A percentile compares a stretch with the other conserved stretches of the same genome.
phyloP scores from a whole-genome alignment of 2,113 vertebrate genomes.

The Tetraodon nigroviridis region DNA sequence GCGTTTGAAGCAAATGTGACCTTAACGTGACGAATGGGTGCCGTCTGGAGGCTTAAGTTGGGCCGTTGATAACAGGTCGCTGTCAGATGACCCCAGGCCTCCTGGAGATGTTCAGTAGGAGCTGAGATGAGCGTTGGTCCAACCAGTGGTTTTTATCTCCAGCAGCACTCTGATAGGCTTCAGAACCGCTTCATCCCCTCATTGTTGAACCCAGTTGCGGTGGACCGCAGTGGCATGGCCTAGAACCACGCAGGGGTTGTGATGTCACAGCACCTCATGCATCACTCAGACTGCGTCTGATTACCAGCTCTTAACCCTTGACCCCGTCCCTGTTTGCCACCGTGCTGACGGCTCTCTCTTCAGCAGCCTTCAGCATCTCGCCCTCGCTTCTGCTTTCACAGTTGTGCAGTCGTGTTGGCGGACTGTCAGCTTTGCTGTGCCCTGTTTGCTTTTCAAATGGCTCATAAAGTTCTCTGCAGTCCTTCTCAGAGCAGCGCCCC shows the following conservation, averaged over 20 bases:
- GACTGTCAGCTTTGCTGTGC: conserved; percentile 10
- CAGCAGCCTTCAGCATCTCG: conserved; percentile 32
- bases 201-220: conserved; percentile 23
- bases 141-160: conserved; percentile 49
- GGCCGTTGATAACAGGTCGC: conserved; percentile 64
- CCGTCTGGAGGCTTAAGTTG: conserved; percentile 41
- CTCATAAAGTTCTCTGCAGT: conserved; percentile 48
- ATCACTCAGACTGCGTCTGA: conserved; percentile 55
- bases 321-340: conserved; percentile 54
- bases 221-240: neutral
- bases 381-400: conserved; percentile 47
- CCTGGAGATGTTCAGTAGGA: conserved; percentile 47
- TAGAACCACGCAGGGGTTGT: conserved; percentile 11
- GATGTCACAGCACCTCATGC: conserved; percentile 49
- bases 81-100: conserved; percentile 59
- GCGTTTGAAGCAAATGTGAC: conserved; percentile 54
- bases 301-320: conserved; percentile 68
- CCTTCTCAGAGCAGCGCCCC: conserved; percentile 46
- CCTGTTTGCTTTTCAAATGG: conserved; percentile 61
- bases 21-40: conserved; percentile 61
- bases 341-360: conserved; percentile 35
- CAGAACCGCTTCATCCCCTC: conserved; percentile 36
- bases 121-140: conserved; percentile 29
- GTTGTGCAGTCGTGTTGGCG: conserved; percentile 25
- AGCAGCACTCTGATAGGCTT: conserved; percentile 34